Evolutionary conservation across 1,140 invertebrate genomes (phyloP).

Genomic region (Hycleus phaleratus): DNA sequence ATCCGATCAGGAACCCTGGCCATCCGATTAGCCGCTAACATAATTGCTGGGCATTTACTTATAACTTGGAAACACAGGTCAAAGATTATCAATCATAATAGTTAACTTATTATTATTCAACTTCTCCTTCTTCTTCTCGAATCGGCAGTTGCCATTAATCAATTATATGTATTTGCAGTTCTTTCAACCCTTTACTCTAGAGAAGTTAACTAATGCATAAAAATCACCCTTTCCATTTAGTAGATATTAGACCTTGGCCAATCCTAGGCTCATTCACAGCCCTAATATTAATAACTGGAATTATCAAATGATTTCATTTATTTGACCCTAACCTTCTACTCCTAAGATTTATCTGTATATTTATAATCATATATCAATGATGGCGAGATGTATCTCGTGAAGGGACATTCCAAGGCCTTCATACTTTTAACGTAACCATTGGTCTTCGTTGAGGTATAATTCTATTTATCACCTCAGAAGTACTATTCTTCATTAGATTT

Average conservation of each 20-base stretch:
- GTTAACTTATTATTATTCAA: slow-evolving; percentile 41
- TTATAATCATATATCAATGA: slow-evolving; percentile 50
- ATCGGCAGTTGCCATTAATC: slow-evolving; percentile 31
- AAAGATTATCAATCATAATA: slow-evolving; percentile 32
- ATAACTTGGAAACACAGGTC: slow-evolving; percentile 45
- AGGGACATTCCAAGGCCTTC: slow-evolving; percentile 52
- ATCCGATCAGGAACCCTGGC: slow-evolving; percentile 57
- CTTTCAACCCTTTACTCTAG: slow-evolving; percentile 38
- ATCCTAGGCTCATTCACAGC: slow-evolving; percentile 42
- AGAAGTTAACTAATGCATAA: slow-evolving; percentile 43
- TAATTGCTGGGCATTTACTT: slow-evolving; percentile 59
- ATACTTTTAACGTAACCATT: slow-evolving; percentile 54
- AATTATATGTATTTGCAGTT: slow-evolving; percentile 35
- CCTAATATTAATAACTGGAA: slow-evolving; percentile 41
- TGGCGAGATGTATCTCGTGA: slow-evolving; percentile 56
- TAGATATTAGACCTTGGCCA: slow-evolving; percentile 50
- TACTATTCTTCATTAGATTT: too few species aligned
- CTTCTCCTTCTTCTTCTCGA: slow-evolving; percentile 43
- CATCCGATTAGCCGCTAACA: slow-evolving; percentile 58
- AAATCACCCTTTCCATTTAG: slow-evolving; percentile 48
- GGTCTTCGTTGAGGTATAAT: too few species aligned
- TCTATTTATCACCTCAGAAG: too few species aligned
- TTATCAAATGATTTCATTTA: slow-evolving; percentile 45
- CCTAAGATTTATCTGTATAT: slow-evolving; percentile 27
- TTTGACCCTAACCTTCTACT: slow-evolving; percentile 19